Evolutionary conservation across 2,888 invertebrate genomes (phyloP), one percentile per base, ranked within the genome.

Genomic region (Pammene fasciana): DNA sequence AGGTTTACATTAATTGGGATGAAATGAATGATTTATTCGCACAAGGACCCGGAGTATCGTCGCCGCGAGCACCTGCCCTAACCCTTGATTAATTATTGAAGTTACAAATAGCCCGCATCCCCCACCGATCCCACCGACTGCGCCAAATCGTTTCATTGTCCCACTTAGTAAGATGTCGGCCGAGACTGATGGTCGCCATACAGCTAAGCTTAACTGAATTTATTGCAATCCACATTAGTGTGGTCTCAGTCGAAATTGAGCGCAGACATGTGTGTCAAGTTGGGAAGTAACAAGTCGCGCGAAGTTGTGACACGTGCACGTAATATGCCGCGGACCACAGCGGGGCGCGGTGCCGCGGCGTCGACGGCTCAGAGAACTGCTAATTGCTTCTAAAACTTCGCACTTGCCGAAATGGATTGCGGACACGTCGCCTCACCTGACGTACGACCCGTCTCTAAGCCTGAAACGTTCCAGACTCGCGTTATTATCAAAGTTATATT

Each of bases 1-100:
- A 54, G 43, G 14, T 43, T 14, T 45, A 43, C 13, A 52, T 34
- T 38, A 57, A 59, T 41, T 68, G 45, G 62, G 43, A 48, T 34
- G 43, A 65, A 56, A 56, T 56, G 34, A 64, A 64, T 68, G 52
- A 68, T 64, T 67, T 50, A 64, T 52, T n/a, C 45, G 64, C 18
- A 56, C 67, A 50, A 16, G 55, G 48, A 55, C 46, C 66, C 36
- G 57, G 41, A 60, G 55, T 36, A 61, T 48, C 52, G 59, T 56
- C 55, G 38, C 46, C 66, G 74, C 75, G 76, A 74, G 76, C 78
- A 79, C 75, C 73, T 71, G 71, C 75, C 71, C 72, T 71, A 72
- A 72, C 72, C 73, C 72, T 74, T 80, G 75, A 79, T 83, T 83
- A 82, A 83, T 82, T 83, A 83, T 83, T 81, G 76, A 82, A 76